Evolutionary conservation across 2,888 invertebrate species (phyloP).

Genomic region (Lacanobia wlatinum): DNA sequence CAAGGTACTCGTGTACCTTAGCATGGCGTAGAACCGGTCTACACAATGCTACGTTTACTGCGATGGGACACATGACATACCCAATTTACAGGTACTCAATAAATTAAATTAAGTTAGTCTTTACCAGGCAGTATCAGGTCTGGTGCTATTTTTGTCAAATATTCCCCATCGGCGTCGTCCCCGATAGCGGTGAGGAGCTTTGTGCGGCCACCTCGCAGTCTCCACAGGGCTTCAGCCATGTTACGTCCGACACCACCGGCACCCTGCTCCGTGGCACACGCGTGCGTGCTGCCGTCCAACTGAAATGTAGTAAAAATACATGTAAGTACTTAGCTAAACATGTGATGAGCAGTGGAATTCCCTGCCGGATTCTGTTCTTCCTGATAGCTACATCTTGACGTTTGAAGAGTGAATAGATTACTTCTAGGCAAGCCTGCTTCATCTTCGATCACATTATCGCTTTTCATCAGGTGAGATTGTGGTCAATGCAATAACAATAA

Average conservation of each 20-base stretch:
- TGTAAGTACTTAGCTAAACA: too few species aligned
- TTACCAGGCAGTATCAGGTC: constrained; percentile 83
- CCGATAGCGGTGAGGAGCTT: constrained; percentile 95
- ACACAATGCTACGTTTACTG: background rate
- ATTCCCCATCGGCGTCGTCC: constrained; percentile 90
- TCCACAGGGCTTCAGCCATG: constrained; percentile 95
- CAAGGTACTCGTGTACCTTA: too few species aligned
- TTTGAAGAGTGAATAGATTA: too few species aligned
- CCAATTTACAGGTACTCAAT: background rate
- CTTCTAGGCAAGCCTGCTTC: too few species aligned
- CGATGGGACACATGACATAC: background rate
- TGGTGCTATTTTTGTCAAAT: constrained; percentile 77
- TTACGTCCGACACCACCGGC: constrained; percentile 98
- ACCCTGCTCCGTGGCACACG: constrained; percentile 91
- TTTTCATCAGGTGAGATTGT: too few species aligned
- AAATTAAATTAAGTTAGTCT: too few species aligned
- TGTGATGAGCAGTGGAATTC: too few species aligned
- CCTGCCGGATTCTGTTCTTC: too few species aligned
- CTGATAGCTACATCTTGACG: too few species aligned
- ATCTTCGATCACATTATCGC: too few species aligned
- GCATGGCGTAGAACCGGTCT: background rate
- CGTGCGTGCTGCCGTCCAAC: constrained; percentile 95
- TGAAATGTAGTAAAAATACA: constrained; percentile 77
- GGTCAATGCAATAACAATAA: too few species aligned
- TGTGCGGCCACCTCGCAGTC: constrained; percentile 93